Evolutionary conservation across 2,888 invertebrate species (phyloP), one percentile per base, ranked within the genome.

Genomic region (Limulus polyphemus): DNA sequence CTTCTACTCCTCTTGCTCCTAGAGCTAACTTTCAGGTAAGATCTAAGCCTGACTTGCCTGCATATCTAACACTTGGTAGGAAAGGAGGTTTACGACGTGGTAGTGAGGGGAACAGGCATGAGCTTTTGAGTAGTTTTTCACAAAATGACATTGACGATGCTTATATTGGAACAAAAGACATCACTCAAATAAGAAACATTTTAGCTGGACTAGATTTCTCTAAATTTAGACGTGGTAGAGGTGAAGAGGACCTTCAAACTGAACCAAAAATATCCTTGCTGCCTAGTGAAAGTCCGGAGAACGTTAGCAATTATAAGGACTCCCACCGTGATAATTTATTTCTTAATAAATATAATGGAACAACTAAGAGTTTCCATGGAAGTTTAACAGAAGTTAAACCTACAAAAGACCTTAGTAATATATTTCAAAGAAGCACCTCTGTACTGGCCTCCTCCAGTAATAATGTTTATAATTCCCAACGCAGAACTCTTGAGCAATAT

Each of bases 181-280:
- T 69, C 11, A 68, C 69, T 51, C 65, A 64, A 47, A 68, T 69
- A 17, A 67, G 66, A 62, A 65, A 62, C 49, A 69, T 69, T 54
- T 57, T 69, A 10, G 65, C 63, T 11, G 68, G 66, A 46, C 59
- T 69, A 56, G 69, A 69, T 60, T 69, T 69, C 48, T 57, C 65
- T 9, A 69, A 69, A 55, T 69, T 63, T 51, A 61, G 65, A 12
- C 57, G 68, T 56, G 63, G 69, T 49, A 51, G 49, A 12, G n/a
- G 49, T 13, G 46, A 56, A 50, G 59, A 59, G 10, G 51, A 47
- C 1, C 11, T 14, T n/a, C 57, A 52, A 11, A 55, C 64, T 11
- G n/a, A 13, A 14, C 17, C 58, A 10, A 32, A 32, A 32, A 32
- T 32, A 32, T 32, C 32, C 3, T 32, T 32, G 32, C 32, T 7